Conservation (phyloP, 2,797 vertebrate species). For the Anniella stebbinsi region DNA sequence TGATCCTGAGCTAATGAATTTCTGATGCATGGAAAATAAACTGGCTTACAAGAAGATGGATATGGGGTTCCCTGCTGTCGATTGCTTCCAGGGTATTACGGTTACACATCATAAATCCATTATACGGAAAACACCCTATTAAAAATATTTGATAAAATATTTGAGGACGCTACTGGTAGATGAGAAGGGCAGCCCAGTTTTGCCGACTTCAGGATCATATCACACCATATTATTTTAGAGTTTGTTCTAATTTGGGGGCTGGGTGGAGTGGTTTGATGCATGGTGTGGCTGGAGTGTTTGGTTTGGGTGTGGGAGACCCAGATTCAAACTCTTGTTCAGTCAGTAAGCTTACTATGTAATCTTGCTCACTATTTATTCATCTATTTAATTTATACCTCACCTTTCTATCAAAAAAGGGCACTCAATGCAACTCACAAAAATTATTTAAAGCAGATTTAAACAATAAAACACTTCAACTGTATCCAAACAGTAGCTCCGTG, state of each 20-base stretch:
- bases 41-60: neutral
- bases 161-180: neutral
- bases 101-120: neutral
- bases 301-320: neutral
- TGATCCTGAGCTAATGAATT: neutral
- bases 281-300: neutral
- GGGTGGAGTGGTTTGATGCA: neutral
- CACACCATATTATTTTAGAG: neutral
- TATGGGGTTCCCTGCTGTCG: neutral
- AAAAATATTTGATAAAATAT: neutral
- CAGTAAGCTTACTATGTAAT: neutral
- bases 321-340: neutral
- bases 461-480: neutral
- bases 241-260: neutral
- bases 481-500: neutral
- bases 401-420: no score
- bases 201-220: neutral
- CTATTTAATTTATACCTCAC: no score
- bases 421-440: no score
- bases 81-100: neutral
- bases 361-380: neutral
- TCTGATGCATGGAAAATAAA: neutral
- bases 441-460: no score
- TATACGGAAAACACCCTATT: neutral
- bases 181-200: neutral